Evolutionary conservation across 1,140 invertebrate genomes (phyloP).

Genomic region (Drosophila obscura): DNA sequence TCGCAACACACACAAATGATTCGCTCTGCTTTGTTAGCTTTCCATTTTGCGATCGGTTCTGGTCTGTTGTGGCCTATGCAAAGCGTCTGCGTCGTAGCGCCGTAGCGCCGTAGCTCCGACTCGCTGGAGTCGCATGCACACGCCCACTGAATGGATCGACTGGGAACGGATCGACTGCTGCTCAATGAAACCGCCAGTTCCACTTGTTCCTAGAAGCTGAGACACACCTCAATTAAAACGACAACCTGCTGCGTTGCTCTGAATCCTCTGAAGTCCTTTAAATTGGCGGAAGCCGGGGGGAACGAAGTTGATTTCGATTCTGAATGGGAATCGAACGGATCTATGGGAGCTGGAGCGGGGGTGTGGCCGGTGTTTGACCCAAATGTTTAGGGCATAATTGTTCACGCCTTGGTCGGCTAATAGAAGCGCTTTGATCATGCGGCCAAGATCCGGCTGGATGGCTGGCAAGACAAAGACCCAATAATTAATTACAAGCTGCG

Average conservation of each 20-base stretch:
- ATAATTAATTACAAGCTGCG: constrained; percentile 29
- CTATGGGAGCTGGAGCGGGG: constrained; percentile 5
- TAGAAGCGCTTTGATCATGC: constrained; percentile 60
- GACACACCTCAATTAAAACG: constrained; percentile 65
- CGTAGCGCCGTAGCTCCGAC: constrained; percentile 46
- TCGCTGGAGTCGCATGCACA: constrained; percentile 28
- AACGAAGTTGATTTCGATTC: constrained; percentile 3
- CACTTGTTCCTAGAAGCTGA: constrained; percentile 55
- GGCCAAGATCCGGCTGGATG: constrained; percentile 25
- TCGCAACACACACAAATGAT: constrained; percentile 13
- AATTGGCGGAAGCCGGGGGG: constrained; percentile 67
- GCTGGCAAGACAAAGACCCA: too few species aligned
- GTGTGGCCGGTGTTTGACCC: constrained; percentile 66
- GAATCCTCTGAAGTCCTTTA: constrained; percentile 36
- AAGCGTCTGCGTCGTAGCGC: constrained; percentile 45
- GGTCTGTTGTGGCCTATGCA: constrained; percentile 33
- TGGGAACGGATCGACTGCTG: neutral
- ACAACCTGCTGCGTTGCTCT: constrained; percentile 64
- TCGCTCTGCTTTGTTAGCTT: constrained; percentile 43
- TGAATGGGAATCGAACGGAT: constrained; percentile 5
- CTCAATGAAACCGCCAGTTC: constrained; percentile 56
- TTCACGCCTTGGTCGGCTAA: constrained; percentile 70
- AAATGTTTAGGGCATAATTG: constrained; percentile 77
- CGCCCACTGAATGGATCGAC: constrained; percentile 27
- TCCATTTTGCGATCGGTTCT: constrained; percentile 31